These are phyloP conservation scores for Hassar affinis DNA, from an alignment of 2,113 vertebrate species.

Conservation along the genomic window DNA sequence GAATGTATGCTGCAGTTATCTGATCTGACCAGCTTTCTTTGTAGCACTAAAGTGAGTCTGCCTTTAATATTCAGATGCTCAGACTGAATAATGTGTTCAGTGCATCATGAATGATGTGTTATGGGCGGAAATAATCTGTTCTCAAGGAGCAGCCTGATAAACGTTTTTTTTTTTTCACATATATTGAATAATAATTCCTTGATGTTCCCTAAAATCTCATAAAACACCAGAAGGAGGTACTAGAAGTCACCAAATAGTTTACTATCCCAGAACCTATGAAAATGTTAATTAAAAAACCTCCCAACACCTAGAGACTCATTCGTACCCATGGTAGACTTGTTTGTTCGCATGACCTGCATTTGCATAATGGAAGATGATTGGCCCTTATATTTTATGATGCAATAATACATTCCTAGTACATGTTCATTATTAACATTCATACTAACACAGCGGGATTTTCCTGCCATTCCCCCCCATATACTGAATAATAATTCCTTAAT, in stretches of 20 bases:
- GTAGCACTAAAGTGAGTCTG: neutral
- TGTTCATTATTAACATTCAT: neutral
- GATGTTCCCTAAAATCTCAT: neutral
- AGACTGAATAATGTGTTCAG: too few relatives aligned
- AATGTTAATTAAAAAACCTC: neutral
- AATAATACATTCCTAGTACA: neutral
- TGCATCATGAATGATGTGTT: slow-evolving; percentile 1
- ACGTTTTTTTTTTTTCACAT: neutral
- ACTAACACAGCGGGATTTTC: too few relatives aligned
- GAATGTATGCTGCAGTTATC: slow-evolving; percentile 3
- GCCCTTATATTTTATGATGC: neutral
- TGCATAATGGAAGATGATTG: neutral
- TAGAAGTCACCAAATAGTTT: neutral
- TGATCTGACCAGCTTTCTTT: neutral
- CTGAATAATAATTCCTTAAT: neutral
- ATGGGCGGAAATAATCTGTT: neutral
- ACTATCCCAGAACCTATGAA: neutral
- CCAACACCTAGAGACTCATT: neutral
- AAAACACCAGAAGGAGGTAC: neutral
- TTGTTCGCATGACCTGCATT: neutral
- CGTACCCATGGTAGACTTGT: neutral
- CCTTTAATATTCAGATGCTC: neutral
- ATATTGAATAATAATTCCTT: neutral
- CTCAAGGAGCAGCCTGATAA: neutral
- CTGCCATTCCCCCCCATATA: too few relatives aligned